Evolutionary conservation across 2,797 vertebrate genomes (phyloP).

Genomic region (Dryobates pubescens): DNA sequence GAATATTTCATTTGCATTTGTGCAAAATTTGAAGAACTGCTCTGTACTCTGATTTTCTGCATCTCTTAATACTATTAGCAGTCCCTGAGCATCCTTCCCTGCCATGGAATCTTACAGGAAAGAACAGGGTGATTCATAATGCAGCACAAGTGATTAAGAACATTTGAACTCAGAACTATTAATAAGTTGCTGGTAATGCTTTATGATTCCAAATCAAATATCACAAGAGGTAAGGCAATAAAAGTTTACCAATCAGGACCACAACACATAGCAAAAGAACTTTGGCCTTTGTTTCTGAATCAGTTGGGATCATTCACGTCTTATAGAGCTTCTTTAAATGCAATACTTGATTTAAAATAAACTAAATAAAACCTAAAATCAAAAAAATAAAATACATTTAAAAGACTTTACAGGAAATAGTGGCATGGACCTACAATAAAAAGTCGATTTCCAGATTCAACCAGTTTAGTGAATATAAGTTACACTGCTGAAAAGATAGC

Average conservation of each 20-base stretch:
- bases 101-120: slow-evolving; percentile 36
- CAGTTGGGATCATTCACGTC: background rate
- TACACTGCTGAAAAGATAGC: background rate
- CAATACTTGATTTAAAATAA: background rate
- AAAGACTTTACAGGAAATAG: background rate
- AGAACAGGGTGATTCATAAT: slow-evolving; percentile 60
- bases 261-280: background rate
- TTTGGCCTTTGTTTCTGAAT: background rate
- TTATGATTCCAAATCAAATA: slow-evolving; percentile 40
- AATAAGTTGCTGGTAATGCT: slow-evolving; percentile 51
- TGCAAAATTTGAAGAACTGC: slow-evolving; percentile 40
- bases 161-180: slow-evolving; percentile 55
- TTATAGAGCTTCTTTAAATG: background rate
- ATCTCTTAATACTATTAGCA: slow-evolving; percentile 34
- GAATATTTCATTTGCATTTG: slow-evolving; percentile 51
- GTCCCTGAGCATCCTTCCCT: slow-evolving; percentile 25
- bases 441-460: background rate
- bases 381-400: no score
- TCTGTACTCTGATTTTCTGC: background rate
- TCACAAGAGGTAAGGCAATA: slow-evolving; percentile 21
- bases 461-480: background rate
- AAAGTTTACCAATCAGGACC: background rate
- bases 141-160: slow-evolving; percentile 56
- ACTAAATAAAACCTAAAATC: background rate
- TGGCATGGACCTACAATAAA: background rate